phyloP scores from a whole-genome alignment of 2,888 invertebrate genomes.

The Drosophila birchii region DNA sequence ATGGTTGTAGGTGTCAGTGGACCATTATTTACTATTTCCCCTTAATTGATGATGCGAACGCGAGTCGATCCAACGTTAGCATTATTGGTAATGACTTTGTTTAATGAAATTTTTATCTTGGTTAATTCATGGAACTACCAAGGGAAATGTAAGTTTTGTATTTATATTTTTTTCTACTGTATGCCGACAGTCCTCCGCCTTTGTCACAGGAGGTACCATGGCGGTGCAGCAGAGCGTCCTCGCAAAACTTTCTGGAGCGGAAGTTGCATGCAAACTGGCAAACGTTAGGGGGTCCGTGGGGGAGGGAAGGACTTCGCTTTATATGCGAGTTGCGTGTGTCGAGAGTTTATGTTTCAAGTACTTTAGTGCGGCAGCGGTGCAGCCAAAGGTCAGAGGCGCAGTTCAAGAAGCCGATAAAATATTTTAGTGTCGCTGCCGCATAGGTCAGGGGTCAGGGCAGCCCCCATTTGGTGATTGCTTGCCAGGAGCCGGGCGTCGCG shows the following conservation, averaged over 20 bases:
- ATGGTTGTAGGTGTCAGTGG: neutral
- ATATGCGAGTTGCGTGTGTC: constrained; percentile 31
- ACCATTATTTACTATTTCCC: neutral
- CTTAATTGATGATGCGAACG: neutral
- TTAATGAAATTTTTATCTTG: neutral
- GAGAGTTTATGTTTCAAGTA: constrained; percentile 42
- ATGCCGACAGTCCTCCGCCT: constrained; percentile 21
- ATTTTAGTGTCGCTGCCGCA: constrained; percentile 57
- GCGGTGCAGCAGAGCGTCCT: constrained; percentile 59
- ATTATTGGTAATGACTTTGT: too few relatives aligned
- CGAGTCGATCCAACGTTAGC: neutral
- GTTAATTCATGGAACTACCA: neutral
- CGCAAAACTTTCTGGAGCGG: constrained; percentile 73
- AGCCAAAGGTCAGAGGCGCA: constrained; percentile 61
- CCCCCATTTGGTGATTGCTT: constrained; percentile 21
- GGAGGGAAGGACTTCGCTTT: constrained; percentile 1
- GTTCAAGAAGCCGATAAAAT: constrained; percentile 62
- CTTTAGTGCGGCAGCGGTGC: constrained; percentile 35
- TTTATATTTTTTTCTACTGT: neutral
- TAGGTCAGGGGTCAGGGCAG: constrained; percentile 41
- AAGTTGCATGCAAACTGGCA: constrained; percentile 67
- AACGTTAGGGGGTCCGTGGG: constrained; percentile 5
- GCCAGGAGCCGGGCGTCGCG: neutral
- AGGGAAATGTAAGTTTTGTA: neutral
- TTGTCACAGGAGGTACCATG: constrained; percentile 29